Percentiles rank a stretch among this genome's conserved stretches.
Evolutionary conservation across 2,888 invertebrate genomes (phyloP).

Genomic region (Aquatica leii): DNA sequence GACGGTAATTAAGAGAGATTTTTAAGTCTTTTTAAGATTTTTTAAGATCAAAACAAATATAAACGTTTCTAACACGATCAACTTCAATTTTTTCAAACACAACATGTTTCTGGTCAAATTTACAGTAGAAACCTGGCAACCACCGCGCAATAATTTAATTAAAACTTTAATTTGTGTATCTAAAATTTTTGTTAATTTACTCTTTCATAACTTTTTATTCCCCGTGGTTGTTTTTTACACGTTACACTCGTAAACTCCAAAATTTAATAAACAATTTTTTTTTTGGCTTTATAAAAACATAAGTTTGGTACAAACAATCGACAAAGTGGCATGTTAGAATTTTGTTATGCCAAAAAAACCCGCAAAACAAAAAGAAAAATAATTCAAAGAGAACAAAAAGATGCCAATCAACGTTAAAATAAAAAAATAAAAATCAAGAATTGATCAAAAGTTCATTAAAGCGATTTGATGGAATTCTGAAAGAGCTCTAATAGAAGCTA

Average conservation of each 20-base stretch:
- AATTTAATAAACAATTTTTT: not conserved
- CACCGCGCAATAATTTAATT: constrained; percentile 10
- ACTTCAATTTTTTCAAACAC: not conserved
- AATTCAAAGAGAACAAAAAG: constrained; percentile 41
- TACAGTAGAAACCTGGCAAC: not conserved
- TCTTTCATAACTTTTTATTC: constrained; percentile 11
- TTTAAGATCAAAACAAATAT: constrained; percentile 37
- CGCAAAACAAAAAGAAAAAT: constrained; percentile 40
- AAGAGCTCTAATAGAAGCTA: constrained; percentile 36
- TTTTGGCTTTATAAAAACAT: constrained; percentile 7
- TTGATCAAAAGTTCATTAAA: constrained; percentile 43
- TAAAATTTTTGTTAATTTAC: constrained; percentile 8
- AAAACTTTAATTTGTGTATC: constrained; percentile 14
- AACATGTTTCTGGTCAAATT: not conserved
- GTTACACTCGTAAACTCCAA: no score
- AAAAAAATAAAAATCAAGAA: constrained; percentile 42
- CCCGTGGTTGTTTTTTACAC: not conserved
- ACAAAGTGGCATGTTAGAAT: no score
- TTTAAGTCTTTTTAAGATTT: constrained; percentile 62
- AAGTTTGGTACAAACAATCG: no score
- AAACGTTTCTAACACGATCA: not conserved
- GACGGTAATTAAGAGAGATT: constrained; percentile 59
- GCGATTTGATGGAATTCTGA: constrained; percentile 42
- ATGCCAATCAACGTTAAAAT: constrained; percentile 36
- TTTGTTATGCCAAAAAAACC: constrained; percentile 11